Evolutionary conservation across 2,113 vertebrate genomes (phyloP), one percentile per base, ranked within the genome.

Genomic region (Microcebus lehilahytsara): DNA sequence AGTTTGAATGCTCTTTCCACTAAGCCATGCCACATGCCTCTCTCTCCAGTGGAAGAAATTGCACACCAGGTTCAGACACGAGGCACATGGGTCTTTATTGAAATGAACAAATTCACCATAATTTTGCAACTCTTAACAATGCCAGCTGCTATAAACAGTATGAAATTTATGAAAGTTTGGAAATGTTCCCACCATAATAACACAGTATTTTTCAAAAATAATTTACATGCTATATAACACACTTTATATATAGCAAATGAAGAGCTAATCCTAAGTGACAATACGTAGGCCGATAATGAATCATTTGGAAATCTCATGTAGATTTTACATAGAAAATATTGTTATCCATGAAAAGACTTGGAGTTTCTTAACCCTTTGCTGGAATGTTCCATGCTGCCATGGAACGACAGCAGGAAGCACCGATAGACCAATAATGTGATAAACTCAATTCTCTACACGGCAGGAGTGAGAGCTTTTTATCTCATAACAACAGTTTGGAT

Each of bases 391-490:
- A 46, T 46, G 8, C 46, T 11, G 17, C 20, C 51, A 12, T 60
- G 62, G 78, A 69, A 84, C 67, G 74, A 64, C 77, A 89, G 78
- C 30, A 37, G 74, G 95, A 80, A 89, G 14, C 37, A 13, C 9
- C 11, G 19, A 25, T 4, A 84, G 69, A 64, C 51, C 87, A 89
- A 64, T 93, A 75, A 93, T n/a, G 77, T 60, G 83, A 62, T 80
- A 74, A 97, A 34, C 58, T 96, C 79, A 66, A 87, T 97, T 93
- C 95, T 86, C n/a, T 9, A n/a, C 90, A 25, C 37, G 0, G 96
- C 93, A 72, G 96, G 95, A 97, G 83, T 66, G 86, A 92, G 42
- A 96, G 75, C 10, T 66, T 74, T 92, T 62, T 85, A 62, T 93
- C 69, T 96, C 84, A 19, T 34, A 93, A 97, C 83, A 93, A 97